A percentile compares a stretch with the other conserved stretches of the same genome.
These are phyloP conservation scores for Neofelis nebulosa DNA, from an alignment of 2,113 vertebrate species.

Conservation along the genomic window DNA sequence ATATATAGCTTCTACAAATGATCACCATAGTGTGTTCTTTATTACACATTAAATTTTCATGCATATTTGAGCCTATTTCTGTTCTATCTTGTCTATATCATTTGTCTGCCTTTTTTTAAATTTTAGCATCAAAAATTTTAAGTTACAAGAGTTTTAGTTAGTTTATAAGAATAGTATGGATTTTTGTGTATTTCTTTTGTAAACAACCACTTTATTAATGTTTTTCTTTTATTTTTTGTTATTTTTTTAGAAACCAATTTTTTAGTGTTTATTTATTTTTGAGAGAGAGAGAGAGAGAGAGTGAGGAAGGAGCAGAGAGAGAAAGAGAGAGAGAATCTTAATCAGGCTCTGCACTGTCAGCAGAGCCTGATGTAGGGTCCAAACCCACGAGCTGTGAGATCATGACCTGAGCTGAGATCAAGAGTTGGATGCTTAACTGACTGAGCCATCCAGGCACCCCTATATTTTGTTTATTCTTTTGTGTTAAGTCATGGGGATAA, in stretches of 20 bases:
- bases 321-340: no score
- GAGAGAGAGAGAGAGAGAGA: no score
- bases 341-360: no score
- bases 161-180: neutral
- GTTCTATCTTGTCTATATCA: neutral
- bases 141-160: neutral
- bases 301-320: no score
- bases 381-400: no score
- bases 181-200: constrained; percentile 29
- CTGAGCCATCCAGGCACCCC: no score
- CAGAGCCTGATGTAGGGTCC: no score
- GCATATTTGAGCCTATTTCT: neutral
- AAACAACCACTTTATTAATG: neutral
- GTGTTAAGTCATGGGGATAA: neutral
- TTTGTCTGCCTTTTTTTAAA: neutral
- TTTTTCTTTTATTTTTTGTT: neutral
- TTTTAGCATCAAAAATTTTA: neutral
- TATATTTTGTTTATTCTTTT: neutral
- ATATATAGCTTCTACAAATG: neutral
- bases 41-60: neutral
- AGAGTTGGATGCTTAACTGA: no score
- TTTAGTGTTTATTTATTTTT: neutral
- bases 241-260: neutral
- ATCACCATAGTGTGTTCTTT: neutral
- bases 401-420: no score